phyloP scores from a whole-genome alignment of 2,797 vertebrate genomes.

The Macrochelys suwanniensis region DNA sequence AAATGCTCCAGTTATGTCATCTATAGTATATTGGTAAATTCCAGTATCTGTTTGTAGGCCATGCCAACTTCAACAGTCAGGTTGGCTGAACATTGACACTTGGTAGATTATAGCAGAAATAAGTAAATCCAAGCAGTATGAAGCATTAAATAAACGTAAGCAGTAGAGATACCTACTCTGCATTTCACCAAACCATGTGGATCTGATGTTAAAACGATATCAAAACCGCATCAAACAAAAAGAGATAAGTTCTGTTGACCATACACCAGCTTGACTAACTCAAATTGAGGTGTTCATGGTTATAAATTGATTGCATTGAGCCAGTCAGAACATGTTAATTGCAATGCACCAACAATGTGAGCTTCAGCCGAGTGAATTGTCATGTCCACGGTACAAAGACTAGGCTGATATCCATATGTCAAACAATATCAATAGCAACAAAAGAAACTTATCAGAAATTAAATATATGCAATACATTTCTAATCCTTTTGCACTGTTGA shows the following conservation, averaged over 20 bases:
- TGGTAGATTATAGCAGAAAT: neutral
- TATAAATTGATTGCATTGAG: neutral
- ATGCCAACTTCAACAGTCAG: neutral
- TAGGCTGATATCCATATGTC: neutral
- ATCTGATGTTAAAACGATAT: slow-evolving; percentile 16
- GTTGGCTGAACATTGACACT: neutral
- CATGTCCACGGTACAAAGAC: neutral
- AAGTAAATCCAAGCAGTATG: neutral
- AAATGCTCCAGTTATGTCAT: neutral
- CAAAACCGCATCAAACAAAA: neutral
- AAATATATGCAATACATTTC: neutral
- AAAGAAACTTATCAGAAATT: neutral
- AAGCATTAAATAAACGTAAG: neutral
- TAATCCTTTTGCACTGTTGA: neutral
- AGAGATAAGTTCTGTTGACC: neutral
- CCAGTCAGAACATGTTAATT: neutral
- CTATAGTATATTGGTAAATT: no score
- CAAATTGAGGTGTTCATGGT: neutral
- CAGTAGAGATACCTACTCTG: neutral
- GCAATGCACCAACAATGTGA: neutral
- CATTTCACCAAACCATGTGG: neutral
- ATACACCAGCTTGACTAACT: neutral
- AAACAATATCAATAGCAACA: neutral
- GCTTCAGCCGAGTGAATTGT: neutral
- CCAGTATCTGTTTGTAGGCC: neutral